Evolutionary conservation across 2,888 invertebrate genomes (phyloP), one percentile per base, ranked within the genome.

Genomic region (Ernsta delagoae): DNA sequence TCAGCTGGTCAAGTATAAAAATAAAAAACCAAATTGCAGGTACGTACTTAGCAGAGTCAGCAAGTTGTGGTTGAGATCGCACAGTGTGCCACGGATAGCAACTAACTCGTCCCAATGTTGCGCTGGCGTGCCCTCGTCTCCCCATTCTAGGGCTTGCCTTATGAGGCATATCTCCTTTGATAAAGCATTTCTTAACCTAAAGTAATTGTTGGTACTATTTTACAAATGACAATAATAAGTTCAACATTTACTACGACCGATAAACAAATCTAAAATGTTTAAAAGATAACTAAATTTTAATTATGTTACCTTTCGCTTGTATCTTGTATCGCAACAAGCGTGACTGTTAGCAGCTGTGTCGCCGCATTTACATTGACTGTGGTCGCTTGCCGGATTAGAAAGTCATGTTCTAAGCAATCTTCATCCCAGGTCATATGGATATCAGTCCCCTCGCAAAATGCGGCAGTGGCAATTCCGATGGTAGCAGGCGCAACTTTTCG

Each of bases 311-410:
- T 89, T 80, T 93, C 89, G 75, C 92, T 93, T 24, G 93, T 92
- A 73, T 94, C 94, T 76, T 94, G 89, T 74, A 94, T 90, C 63
- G 94, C 94, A n/a, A 94, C 89, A 71, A 94, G 76, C 24, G 94
- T 94, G 12, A 94, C 93, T 5, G 94, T 94, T 5, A 94, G 82
- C 4, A 94, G 84, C 75, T 94, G 94, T 24, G 92, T 93, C 11
- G 94, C 92, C n/a, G 94, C 92, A 75, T 94, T 94, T 3, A 94
- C 92, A 70, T 91, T 94, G 12, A 92, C 87, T 34, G 94, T 93
- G 2, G 94, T 93, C 3, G 94, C 94, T 83, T 94, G 94, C 7
- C 90, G 85, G 65, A 94, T 94, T 61, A 94, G 78, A 77, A 93
- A 94, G 59, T 94, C 94, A 68, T 94, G 94, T 73, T 93, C 93